Percentiles rank a stretch among this genome's conserved stretches.
These are phyloP conservation scores for Pecten maximus DNA, from an alignment of 2,888 invertebrate genomes.

Conservation along the genomic window DNA sequence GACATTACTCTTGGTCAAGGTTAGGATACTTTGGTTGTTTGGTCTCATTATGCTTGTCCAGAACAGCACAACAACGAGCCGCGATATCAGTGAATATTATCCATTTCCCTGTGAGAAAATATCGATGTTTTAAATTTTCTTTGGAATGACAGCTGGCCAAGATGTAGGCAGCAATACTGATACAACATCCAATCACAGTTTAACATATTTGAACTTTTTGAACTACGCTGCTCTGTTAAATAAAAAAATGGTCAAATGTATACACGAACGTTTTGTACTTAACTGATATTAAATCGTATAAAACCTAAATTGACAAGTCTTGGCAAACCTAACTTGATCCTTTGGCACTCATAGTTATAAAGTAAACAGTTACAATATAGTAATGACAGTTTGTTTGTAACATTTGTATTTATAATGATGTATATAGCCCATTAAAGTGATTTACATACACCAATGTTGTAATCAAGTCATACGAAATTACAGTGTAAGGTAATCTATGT, in stretches of 20 bases:
- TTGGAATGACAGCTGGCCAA: no score
- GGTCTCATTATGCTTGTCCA: no score
- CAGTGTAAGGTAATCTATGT: background rate
- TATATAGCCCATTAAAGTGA: background rate
- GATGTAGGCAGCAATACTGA: no score
- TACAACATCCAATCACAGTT: no score
- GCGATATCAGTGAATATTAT: no score
- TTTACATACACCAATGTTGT: background rate
- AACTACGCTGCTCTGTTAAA: no score
- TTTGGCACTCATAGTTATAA: background rate
- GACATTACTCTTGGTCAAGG: no score
- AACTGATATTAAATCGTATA: background rate
- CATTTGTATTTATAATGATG: background rate
- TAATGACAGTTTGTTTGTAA: background rate
- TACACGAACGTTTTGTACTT: background rate
- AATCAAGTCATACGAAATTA: background rate
- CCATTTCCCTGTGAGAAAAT: no score
- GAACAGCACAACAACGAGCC: no score
- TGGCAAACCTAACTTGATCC: background rate
- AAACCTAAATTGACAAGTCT: background rate
- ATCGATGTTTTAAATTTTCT: no score
- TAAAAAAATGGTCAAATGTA: background rate
- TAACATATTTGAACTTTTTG: no score
- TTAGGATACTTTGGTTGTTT: no score
- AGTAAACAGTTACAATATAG: background rate